phyloP scores from a whole-genome alignment of 2,113 vertebrate genomes.

The Hippocampus comes region DNA sequence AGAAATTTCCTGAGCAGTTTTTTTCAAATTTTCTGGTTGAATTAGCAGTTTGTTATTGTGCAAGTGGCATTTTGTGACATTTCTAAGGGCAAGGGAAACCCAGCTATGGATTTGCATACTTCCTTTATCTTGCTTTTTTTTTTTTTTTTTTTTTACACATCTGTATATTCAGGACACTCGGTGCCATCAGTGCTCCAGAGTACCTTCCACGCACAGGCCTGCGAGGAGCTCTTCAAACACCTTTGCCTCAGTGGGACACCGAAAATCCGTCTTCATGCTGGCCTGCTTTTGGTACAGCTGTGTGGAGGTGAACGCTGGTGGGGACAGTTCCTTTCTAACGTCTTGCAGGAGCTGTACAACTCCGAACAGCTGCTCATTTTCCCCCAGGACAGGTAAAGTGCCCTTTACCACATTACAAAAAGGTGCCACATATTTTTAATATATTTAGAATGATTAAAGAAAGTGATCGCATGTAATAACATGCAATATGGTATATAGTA shows the following conservation, averaged over 20 bases:
- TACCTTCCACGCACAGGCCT: constrained; percentile 93
- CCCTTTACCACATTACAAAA: neutral
- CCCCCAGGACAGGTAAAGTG: constrained; percentile 88
- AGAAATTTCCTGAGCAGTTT: too few relatives aligned
- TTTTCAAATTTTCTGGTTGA: too few relatives aligned
- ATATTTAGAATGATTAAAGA: too few relatives aligned
- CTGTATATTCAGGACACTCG: constrained; percentile 77
- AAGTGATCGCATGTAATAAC: too few relatives aligned
- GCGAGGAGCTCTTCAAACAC: constrained; percentile 98
- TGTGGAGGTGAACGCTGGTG: constrained; percentile 97
- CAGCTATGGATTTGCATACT: neutral
- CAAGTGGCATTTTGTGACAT: too few relatives aligned
- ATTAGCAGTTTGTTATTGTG: too few relatives aligned
- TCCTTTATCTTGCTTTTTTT: neutral
- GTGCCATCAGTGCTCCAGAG: constrained; percentile 94
- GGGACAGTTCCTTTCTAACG: constrained; percentile 98
- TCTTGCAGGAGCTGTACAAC: constrained; percentile 97
- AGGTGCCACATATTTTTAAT: neutral
- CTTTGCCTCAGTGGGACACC: constrained; percentile 97
- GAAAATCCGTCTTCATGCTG: constrained; percentile 92
- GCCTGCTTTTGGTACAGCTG: constrained; percentile 91
- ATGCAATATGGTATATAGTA: too few relatives aligned
- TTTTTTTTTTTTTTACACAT: neutral
- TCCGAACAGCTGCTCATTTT: constrained; percentile 98
- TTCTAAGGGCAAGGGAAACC: too few relatives aligned